Conservation (phyloP, 2,797 vertebrate species). For the Coregonus sp. region DNA sequence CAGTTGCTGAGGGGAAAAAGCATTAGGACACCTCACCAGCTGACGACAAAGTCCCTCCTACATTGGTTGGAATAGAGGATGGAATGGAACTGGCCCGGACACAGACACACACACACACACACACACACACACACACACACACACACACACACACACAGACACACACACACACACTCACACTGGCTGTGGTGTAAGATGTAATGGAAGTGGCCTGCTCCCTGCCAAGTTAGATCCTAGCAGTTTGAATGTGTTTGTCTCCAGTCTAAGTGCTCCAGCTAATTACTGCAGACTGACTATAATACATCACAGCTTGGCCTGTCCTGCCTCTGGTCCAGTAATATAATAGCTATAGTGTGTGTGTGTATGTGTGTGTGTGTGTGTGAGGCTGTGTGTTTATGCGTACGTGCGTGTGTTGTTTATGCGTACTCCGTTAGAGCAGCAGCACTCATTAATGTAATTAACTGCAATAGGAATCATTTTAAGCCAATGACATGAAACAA, state of each 20-base stretch:
- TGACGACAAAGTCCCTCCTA: neutral
- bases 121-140: neutral
- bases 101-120: neutral
- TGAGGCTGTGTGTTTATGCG: neutral
- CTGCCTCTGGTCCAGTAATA: slow-evolving; percentile 1
- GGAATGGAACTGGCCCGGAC: neutral
- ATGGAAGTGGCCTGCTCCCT: slow-evolving; percentile 8
- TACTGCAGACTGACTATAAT: slow-evolving; percentile 17
- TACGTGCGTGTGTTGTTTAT: neutral
- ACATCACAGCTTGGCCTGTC: slow-evolving; percentile 1
- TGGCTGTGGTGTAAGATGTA: slow-evolving; percentile 15
- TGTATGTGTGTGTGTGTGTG: neutral
- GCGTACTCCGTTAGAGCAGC: neutral
- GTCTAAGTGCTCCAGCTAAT: slow-evolving; percentile 24
- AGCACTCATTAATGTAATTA: neutral
- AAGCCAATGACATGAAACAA: neutral
- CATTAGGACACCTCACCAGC: too few relatives aligned
- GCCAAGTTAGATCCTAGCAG: slow-evolving; percentile 21
- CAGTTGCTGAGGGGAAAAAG: too few relatives aligned
- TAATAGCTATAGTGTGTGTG: too few relatives aligned
- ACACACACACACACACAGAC: too few relatives aligned
- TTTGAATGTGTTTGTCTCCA: slow-evolving; percentile 22
- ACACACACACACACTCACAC: neutral
- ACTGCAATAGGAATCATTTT: neutral
- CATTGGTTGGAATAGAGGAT: neutral